phyloP scores from a whole-genome alignment of 64 coral and sea anemone genomes.

The Astreopora myriophthalma region DNA sequence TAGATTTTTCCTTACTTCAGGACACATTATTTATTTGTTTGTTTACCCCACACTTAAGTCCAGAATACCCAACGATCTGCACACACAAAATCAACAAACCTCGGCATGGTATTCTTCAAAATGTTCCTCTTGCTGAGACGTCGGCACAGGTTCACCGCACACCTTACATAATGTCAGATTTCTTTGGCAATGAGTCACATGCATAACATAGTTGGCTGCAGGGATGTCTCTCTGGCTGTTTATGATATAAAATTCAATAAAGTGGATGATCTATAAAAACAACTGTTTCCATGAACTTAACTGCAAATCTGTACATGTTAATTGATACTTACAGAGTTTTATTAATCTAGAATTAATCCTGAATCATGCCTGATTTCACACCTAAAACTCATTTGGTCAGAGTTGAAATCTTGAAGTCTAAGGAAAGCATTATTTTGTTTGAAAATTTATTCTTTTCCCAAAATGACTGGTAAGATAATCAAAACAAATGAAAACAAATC shows the following conservation, averaged over 20 bases:
- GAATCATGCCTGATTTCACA: no score
- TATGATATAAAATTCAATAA: neutral
- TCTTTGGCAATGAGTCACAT: slow-evolving; percentile 73
- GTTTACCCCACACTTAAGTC: neutral
- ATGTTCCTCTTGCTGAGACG: slow-evolving; percentile 81
- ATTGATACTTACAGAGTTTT: no score
- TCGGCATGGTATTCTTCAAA: slow-evolving; percentile 89
- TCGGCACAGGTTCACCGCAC: slow-evolving; percentile 82
- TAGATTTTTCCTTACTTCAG: no score
- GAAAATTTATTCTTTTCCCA: neutral
- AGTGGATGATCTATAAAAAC: neutral
- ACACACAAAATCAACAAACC: slow-evolving; percentile 3
- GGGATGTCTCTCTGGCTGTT: slow-evolving; percentile 65
- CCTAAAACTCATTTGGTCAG: no score
- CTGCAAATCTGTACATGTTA: no score
- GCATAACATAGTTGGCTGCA: slow-evolving; percentile 80
- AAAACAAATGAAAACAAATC: neutral
- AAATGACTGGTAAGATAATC: neutral
- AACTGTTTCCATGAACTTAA: no score
- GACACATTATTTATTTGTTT: no score
- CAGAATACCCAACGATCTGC: neutral
- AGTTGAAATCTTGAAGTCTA: no score
- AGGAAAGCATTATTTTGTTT: neutral
- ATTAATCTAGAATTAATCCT: no score
- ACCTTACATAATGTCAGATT: slow-evolving; percentile 79